Evolutionary conservation across 2,797 vertebrate genomes (phyloP), one percentile per base, ranked within the genome.

Genomic region (Synaphobranchus kaupii): DNA sequence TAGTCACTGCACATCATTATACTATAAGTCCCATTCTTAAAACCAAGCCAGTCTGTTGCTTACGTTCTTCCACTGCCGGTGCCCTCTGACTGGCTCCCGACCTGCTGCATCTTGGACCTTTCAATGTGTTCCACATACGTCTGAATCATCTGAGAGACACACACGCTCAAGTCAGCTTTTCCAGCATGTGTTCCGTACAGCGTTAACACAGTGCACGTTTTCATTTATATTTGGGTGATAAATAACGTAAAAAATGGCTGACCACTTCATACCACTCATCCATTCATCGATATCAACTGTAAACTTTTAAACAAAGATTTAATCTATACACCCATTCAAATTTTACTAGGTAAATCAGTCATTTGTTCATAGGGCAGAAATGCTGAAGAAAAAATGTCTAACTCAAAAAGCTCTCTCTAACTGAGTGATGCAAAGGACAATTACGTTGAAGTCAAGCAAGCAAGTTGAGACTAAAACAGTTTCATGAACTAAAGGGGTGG

Each of bases 91-190:
- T 76, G 82, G 39, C 63, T 54, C 86, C 86, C 86, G 10, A 94
- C 93, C 93, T 96, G 98, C 92, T 98, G 98, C 92, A 98, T 91
- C 93, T 99, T 99, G 93, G 98, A 97, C 68, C 98, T 95, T 91
- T 99, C 98, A 0, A 99, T 99, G 54, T 99, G 98, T 83, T 99
- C 98, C 96, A 99, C 98, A 0, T 99, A 99, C 85, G 98, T 99
- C 94, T 99, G 98, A 91, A 99, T 99, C 98, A 99, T 99, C 98
- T 99, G 93, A 0, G 86, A 54, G 44, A 63, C 82, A 81, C 20
- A 89, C 81, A 68, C 20, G 25, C 44, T 20, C 15, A 89, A 85
- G n/a, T 84, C 84, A 85, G n/a, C 6, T 39, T 58, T 3, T 54
- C 17, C 50, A 31, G 50, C 12, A 54, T 34, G 34, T 48, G 84